These are phyloP conservation scores for Diplosoma virens DNA, from an alignment of 23 tunicate species.

Conservation along the genomic window DNA sequence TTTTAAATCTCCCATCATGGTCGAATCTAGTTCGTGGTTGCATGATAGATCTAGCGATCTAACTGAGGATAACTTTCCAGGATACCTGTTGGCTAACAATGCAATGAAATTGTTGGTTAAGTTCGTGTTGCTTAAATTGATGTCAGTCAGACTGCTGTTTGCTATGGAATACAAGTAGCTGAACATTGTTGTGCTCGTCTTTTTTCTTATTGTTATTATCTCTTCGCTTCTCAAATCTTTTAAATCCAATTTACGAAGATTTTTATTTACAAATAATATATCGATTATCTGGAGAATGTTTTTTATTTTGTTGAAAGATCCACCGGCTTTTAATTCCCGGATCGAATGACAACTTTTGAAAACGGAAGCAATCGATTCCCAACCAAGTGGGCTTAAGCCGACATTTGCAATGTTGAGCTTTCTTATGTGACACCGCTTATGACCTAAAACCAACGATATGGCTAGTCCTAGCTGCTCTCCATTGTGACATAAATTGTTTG, in stretches of 20 bases:
- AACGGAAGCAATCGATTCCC: constrained; percentile 35
- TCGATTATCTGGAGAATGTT: constrained; percentile 16
- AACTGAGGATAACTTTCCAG: constrained; percentile 23
- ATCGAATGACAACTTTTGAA: constrained; percentile 27
- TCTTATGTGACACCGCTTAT: constrained; percentile 32
- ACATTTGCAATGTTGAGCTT: constrained; percentile 35
- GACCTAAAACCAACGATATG: constrained; percentile 54
- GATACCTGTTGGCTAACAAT: background rate
- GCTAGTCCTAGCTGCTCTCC: constrained; percentile 62
- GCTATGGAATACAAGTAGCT: no score
- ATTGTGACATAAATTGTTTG: constrained; percentile 46
- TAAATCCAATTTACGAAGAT: background rate
- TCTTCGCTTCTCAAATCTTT: constrained; percentile 3
- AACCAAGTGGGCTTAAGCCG: constrained; percentile 41
- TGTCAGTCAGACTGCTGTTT: background rate
- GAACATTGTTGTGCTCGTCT: background rate
- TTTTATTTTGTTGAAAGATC: constrained; percentile 23
- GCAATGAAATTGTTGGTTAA: background rate
- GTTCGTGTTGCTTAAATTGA: background rate
- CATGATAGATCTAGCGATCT: constrained; percentile 41
- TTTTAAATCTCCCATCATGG: constrained; percentile 19
- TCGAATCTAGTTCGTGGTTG: constrained; percentile 30
- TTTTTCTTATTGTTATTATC: background rate
- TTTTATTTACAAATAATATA: constrained; percentile 14
- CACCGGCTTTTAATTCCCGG: constrained; percentile 32